Base-by-base conservation (phyloP, 2,113 vertebrate species). In the Tichodroma muraria region DNA sequence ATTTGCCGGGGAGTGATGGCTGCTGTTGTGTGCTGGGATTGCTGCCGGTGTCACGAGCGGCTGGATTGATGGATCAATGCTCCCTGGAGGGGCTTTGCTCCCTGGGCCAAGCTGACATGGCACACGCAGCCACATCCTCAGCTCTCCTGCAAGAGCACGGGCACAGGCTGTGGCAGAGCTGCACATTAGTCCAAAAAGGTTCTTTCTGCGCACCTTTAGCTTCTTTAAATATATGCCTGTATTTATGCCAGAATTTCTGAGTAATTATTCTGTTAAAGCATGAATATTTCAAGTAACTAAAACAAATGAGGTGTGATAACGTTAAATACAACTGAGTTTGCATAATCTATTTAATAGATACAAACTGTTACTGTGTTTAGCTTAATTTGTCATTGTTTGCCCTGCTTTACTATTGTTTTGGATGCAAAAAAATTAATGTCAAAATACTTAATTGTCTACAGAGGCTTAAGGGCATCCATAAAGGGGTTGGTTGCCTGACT, bases 331-430 rank as follows among this genome's bases (percentile, higher is more conserved):
- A 40, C 17, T 66, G 64, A 42, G 89, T 93, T 88, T 91, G 37
- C 44, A 42, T 89, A 45, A 53, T 89, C 52, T 68, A 14, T 56
- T 84, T 81, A 89, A 80, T 73, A 93, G 85, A 76, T 88, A 88
- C 2, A 47, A 71, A 75, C 88, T 64, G 71, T 69, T 84, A 33
- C 24, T 47, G 38, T 54, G 44, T 69, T 87, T 82, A 57, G 47
- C 78, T 94, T 81, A 83, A 88, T 95, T 90, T 88, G 53, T 92
- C 91, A 45, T 75, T 6, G 6, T 83, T 91, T 90, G 40, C n/a
- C 23, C 71, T 85, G 79, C 76, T 90, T 90, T 66, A 6, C 52
- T 86, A 2, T 83, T 89, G 73, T 60, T 85, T 52, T 10, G 53
- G 52, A 60, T 75, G 47, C 44, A 76, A 82, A 63, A 69, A 54